Base-by-base conservation (phyloP, 1,140 invertebrate genomes). In the Trichoplusia ni region DNA sequence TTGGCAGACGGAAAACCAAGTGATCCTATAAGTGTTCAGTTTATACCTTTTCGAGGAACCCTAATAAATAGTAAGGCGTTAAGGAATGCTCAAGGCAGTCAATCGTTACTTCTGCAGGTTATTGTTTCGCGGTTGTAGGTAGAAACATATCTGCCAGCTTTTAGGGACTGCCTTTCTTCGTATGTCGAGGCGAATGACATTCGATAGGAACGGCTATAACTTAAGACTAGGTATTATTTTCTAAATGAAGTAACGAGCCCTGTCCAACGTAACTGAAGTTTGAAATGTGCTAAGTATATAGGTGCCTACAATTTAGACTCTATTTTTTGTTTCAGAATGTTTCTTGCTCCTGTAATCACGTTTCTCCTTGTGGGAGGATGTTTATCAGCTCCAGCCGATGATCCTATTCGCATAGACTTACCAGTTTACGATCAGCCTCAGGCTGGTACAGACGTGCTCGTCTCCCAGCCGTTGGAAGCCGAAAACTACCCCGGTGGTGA, bases 381-480 rank as follows among this genome's bases (percentile, higher is more conserved):
- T 21, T 5, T 70, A 4, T 47, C 79, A 31, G 74, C 73, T 1
- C 84, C 86, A 0, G 63, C 64, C 7, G 84, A 89, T 31, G 75
- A 82, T 5, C 84, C 86, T 3, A 74, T 89, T 9, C 74, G 75
- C 8, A 73, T 89, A 7, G 86, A 89, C n/a, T 61, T 89, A n/a
- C 86, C 86, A 25, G 83, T 89, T 5, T 86, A 81, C 61, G 79
- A 87, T 35, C 62, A 76, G 33, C 77, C 84, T 0, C 67, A 76
- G 47, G 40, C 61, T 8, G 29, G 27, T 2, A 66, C 78, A 11
- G 58, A 59, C 25, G 37, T 58, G 0, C 33, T 65, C 4, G 33
- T 72, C 29, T 56, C 65, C 2, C 62, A 75, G 33, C 71, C 73
- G 4, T 8, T 84, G 6, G 37, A 71, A n/a, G 58, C 70, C 2